Evolutionary conservation across 2,888 invertebrate species (phyloP).

Genomic region (Plemyria rubiginata): DNA sequence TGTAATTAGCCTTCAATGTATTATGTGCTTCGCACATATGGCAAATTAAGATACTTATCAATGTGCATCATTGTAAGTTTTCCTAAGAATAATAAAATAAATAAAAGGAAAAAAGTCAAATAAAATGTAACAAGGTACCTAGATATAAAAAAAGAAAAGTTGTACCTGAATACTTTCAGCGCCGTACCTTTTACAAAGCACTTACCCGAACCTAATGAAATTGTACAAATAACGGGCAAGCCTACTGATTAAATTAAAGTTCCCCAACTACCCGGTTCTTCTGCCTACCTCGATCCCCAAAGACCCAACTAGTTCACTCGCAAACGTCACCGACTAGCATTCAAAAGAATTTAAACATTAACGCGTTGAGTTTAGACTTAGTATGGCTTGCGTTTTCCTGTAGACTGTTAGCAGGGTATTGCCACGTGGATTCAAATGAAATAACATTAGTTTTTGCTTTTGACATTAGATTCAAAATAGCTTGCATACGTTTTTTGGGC

Average conservation of each 20-base stretch:
- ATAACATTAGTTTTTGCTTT: constrained; percentile 16
- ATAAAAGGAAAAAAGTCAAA: no score
- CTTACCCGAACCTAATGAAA: constrained; percentile 25
- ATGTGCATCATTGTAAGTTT: no score
- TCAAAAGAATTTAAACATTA: constrained; percentile 12
- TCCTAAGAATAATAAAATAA: no score
- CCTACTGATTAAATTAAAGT: constrained; percentile 36
- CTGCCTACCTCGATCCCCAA: constrained; percentile 30
- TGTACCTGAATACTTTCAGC: constrained; percentile 14
- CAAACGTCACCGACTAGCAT: not conserved
- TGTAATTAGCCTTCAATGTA: no score
- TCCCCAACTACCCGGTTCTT: constrained; percentile 28
- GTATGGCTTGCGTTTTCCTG: constrained; percentile 5
- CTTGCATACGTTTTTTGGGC: not conserved
- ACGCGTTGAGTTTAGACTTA: constrained; percentile 12
- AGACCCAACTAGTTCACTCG: constrained; percentile 39
- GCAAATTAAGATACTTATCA: no score
- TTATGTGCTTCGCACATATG: no score
- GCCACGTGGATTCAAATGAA: constrained; percentile 1
- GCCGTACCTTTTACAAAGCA: constrained; percentile 21
- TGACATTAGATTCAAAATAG: constrained; percentile 20
- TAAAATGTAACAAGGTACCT: constrained; percentile 1
- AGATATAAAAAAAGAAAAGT: not conserved
- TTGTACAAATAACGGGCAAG: constrained; percentile 31
- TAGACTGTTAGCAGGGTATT: not conserved